Evolutionary conservation across 2,888 invertebrate species (phyloP), one percentile per base, ranked within the genome.

Genomic region (Sinohyriopsis cumingii): DNA sequence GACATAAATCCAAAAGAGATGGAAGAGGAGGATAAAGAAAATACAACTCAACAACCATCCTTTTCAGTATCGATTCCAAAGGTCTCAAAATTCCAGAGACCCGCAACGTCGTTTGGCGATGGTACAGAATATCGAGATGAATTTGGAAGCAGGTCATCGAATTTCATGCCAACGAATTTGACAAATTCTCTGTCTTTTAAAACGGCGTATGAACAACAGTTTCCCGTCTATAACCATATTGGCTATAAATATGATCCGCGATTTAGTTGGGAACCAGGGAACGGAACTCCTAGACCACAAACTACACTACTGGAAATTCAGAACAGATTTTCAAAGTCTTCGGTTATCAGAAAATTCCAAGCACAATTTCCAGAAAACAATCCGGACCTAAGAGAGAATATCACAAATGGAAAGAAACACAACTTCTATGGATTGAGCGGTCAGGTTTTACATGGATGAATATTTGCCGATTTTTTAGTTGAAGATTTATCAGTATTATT

Each of bases 311-410:
- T 85, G 0, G 63, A 82, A 1, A 73, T 89, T 25, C 89, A 89
- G 75, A 82, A 89, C 73, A 76, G 75, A n/a, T 89, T 88, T 80
- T 77, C 76, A 59, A 88, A 88, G 71, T 80, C 86, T 3, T 77
- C 81, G 3, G 79, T 83, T 7, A 77, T 82, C 53, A 75, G 73
- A 60, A 77, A 81, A 28, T 88, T 89, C 75, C 86, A 87, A 66
- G n/a, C 67, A 7, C 68, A 73, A 33, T 88, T 88, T 72, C 83
- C 80, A 7, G 89, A 88, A 75, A 73, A 55, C 45, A 83, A 84
- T 69, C 86, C 88, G 9, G 88, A 89, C 69, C 80, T 89, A n/a
- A 70, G 89, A 67, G 77, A 83, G 60, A 87, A 88, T 77, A 82
- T 85, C 55, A 71, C 76, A 15, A 70, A 68, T 12, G 89, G 89